Conservation (phyloP, 64 coral and sea anemone species). For the Montipora efflorescens region DNA sequence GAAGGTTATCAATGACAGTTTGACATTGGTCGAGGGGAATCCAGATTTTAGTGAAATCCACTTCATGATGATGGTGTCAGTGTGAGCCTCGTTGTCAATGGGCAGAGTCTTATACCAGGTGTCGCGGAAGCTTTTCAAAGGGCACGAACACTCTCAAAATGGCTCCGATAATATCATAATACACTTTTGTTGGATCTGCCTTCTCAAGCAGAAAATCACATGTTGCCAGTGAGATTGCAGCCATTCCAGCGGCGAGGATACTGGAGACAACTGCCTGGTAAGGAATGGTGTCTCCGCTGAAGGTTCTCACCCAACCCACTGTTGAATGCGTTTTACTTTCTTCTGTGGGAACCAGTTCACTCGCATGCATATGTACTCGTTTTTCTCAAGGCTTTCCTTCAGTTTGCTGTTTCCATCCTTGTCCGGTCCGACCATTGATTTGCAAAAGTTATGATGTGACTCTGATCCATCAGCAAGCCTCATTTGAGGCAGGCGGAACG, state of each 20-base stretch:
- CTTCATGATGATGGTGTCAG: conserved; percentile 52
- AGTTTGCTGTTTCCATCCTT: no score
- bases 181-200: background rate
- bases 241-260: background rate
- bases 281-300: background rate
- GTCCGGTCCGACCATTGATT: conserved; percentile 44
- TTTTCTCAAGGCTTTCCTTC: conserved; percentile 6
- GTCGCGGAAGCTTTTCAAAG: conserved; percentile 35
- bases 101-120: conserved; percentile 64
- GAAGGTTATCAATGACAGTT: conserved; percentile 54
- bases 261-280: conserved; percentile 13
- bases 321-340: background rate
- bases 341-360: conserved; percentile 85
- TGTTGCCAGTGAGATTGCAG: conserved; percentile 35
- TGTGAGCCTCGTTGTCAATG: conserved; percentile 64
- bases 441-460: conserved; percentile 34
- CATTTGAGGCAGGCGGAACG: conserved; percentile 48
- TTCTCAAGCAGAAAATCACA: conserved; percentile 60
- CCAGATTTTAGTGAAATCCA: conserved; percentile 86
- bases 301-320: no score
- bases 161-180: conserved; percentile 10
- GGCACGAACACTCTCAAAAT: conserved; percentile 29
- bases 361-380: conserved; percentile 58
- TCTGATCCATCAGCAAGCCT: conserved; percentile 40
- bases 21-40: conserved; percentile 68